Conservation (phyloP, 1,140 invertebrate genomes). For the Bombyx mandarina region DNA sequence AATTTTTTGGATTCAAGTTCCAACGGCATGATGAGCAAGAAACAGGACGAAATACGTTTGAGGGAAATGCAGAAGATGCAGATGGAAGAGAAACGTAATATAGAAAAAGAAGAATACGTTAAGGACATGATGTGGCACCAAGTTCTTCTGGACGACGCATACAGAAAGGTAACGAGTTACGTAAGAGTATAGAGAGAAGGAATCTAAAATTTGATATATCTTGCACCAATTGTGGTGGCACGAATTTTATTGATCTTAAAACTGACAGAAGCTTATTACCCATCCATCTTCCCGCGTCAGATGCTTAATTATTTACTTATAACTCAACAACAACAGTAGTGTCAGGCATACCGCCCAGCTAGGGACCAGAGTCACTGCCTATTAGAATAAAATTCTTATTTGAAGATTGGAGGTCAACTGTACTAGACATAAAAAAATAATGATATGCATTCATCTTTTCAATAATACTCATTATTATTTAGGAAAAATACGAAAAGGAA, state of each 20-base stretch:
- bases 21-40: conserved; percentile 41
- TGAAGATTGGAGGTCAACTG: too few species aligned
- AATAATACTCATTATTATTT: background rate
- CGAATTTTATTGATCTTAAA: too few species aligned
- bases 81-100: conserved; percentile 40
- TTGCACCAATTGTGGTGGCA: too few species aligned
- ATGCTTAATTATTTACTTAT: too few species aligned
- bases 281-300: too few species aligned
- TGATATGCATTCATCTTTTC: background rate
- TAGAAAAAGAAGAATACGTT: conserved; percentile 31
- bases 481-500: conserved; percentile 19
- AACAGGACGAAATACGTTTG: conserved; percentile 34
- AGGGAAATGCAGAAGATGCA: conserved; percentile 44
- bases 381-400: too few species aligned
- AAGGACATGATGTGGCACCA: conserved; percentile 49
- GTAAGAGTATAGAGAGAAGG: too few species aligned
- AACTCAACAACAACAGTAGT: too few species aligned
- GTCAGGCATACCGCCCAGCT: too few species aligned
- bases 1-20: conserved; percentile 26
- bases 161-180: conserved; percentile 28
- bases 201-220: too few species aligned
- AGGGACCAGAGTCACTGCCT: too few species aligned
- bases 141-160: conserved; percentile 39
- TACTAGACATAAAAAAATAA: background rate
- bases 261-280: too few species aligned